phyloP scores from a whole-genome alignment of 2,113 vertebrate species.

The Onychostruthus taczanowskii region DNA sequence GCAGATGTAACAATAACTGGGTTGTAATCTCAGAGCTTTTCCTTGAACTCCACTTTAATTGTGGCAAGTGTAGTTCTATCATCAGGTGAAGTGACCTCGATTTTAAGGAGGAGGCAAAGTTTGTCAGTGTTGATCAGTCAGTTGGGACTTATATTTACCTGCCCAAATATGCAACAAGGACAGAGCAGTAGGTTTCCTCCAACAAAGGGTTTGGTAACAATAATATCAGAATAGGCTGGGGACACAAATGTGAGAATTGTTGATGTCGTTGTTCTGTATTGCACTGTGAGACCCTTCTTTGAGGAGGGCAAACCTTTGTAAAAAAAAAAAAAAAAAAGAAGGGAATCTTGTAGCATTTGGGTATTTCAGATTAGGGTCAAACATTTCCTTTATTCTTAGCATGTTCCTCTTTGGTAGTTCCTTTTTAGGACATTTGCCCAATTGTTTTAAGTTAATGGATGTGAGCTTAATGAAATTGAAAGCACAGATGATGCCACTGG shows the following conservation, averaged over 20 bases:
- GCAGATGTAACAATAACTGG: neutral
- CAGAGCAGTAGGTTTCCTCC: neutral
- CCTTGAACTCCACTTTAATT: neutral
- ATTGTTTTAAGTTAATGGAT: neutral
- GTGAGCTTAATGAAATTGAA: neutral
- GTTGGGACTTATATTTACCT: neutral
- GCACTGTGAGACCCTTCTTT: neutral
- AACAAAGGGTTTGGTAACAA: neutral
- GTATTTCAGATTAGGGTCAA: neutral
- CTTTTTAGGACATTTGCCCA: neutral
- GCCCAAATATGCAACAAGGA: neutral
- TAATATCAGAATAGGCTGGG: neutral
- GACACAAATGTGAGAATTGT: accelerated
- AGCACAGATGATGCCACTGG: neutral
- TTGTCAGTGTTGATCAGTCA: neutral
- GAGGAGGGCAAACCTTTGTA: neutral
- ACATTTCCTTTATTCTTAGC: neutral
- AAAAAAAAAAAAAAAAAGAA: neutral
- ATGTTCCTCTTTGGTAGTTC: neutral
- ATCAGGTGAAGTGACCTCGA: neutral
- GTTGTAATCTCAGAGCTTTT: neutral
- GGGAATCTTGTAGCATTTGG: neutral
- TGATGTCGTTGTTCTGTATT: neutral
- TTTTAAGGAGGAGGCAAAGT: neutral
- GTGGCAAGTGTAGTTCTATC: neutral